phyloP scores from a whole-genome alignment of 2,888 invertebrate species.

The Pristionchus exspectatus region DNA sequence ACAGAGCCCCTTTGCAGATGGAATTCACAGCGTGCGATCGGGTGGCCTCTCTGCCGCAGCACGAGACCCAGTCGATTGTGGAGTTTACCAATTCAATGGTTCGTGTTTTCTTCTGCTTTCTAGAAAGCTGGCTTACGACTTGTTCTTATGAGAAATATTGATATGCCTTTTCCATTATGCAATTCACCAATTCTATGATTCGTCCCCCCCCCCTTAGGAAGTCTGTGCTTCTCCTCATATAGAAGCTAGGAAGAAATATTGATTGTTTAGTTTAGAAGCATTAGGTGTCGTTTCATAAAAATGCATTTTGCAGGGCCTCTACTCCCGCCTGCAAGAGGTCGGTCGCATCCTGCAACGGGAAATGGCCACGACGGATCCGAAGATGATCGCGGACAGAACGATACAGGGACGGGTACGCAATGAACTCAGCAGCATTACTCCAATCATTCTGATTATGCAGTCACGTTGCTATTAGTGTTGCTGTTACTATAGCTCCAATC shows the following conservation, averaged over 20 bases:
- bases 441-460: no score
- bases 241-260: no score
- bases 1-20: neutral
- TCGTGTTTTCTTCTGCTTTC: neutral
- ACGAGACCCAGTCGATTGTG: slow-evolving; percentile 31
- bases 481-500: no score
- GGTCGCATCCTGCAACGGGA: slow-evolving; percentile 63
- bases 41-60: neutral
- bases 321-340: slow-evolving; percentile 64
- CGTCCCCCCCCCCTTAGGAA: neutral
- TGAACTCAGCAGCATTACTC: no score
- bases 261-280: no score
- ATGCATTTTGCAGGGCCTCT: neutral
- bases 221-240: no score
- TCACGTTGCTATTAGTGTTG: no score
- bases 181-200: slow-evolving; percentile 41
- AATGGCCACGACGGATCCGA: slow-evolving; percentile 66
- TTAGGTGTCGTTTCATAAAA: no score
- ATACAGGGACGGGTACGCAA: slow-evolving; percentile 62
- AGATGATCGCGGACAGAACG: slow-evolving; percentile 68
- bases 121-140: neutral
- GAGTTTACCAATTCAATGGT: slow-evolving; percentile 51
- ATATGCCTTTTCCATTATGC: neutral
- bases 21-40: slow-evolving; percentile 47
- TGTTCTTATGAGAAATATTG: neutral